Evolutionary conservation across 2,113 vertebrate genomes (phyloP).

Genomic region (Himantopus leucocephalus): DNA sequence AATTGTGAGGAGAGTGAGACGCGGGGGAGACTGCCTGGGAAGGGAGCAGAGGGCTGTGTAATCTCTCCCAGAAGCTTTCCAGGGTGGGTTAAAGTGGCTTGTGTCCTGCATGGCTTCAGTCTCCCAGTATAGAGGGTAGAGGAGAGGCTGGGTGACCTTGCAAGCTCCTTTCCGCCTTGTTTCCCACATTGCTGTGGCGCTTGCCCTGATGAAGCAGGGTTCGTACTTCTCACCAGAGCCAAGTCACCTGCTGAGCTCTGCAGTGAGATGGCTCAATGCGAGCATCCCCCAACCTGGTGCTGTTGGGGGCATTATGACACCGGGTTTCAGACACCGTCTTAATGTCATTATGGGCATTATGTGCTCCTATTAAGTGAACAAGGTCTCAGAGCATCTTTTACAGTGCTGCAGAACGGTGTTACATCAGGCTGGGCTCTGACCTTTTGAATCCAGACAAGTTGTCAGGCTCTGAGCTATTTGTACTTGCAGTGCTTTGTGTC

Average conservation of each 20-base stretch:
- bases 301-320: neutral
- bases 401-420: neutral
- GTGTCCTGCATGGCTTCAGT: neutral
- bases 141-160: neutral
- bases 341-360: neutral
- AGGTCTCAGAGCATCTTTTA: neutral
- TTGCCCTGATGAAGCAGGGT: neutral
- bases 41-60: neutral
- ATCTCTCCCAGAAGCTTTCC: neutral
- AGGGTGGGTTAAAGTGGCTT: neutral
- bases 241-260: neutral
- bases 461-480: neutral
- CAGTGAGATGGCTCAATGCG: neutral
- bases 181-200: neutral
- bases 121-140: neutral
- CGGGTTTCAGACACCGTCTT: neutral
- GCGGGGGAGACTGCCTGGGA: neutral
- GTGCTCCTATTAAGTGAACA: neutral
- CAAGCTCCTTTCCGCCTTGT: neutral
- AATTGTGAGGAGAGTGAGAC: neutral
- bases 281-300: neutral
- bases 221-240: neutral
- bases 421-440: neutral
- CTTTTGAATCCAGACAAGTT: neutral
- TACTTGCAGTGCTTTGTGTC: neutral